A percentile compares a stretch with the other conserved stretches of the same genome.
Conservation (phyloP, 2,113 vertebrate genomes). For the Heterochromis multidens region DNA sequence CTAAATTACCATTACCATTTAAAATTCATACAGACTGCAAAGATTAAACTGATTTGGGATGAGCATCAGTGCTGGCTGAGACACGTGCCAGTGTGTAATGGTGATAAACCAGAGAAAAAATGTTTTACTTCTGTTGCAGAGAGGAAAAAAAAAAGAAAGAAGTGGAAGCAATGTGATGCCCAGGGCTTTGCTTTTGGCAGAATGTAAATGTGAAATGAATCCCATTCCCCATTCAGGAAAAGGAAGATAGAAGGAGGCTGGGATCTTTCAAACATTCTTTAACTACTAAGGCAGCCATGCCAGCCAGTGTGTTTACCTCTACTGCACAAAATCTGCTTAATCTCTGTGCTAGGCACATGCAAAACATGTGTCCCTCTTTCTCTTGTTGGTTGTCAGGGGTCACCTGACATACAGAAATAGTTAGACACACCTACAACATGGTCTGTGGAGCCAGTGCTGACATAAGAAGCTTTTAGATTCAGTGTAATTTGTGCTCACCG, state of each 20-base stretch:
- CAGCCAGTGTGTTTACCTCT: neutral
- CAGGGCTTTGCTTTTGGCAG: constrained; percentile 5
- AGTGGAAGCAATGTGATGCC: constrained; percentile 3
- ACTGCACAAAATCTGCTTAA: neutral
- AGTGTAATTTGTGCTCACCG: constrained; percentile 3
- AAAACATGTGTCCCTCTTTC: neutral
- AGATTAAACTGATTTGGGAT: constrained; percentile 24
- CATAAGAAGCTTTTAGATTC: constrained; percentile 18
- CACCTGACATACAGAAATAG: neutral
- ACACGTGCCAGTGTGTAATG: neutral
- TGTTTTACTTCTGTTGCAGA: constrained; percentile 1
- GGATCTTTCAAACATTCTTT: neutral
- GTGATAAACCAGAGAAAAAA: neutral
- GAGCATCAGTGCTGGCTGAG: neutral
- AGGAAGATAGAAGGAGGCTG: neutral
- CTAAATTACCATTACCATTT: constrained; percentile 36
- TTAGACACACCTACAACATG: neutral
- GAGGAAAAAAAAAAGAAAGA: neutral
- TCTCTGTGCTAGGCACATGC: neutral
- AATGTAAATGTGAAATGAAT: constrained; percentile 6
- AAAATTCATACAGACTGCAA: constrained; percentile 30
- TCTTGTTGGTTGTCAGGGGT: neutral
- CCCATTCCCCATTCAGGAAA: neutral
- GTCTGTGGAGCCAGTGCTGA: neutral
- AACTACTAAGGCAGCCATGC: neutral